Evolutionary conservation across 2,797 vertebrate species (phyloP).

Genomic region (Synaphobranchus kaupii): DNA sequence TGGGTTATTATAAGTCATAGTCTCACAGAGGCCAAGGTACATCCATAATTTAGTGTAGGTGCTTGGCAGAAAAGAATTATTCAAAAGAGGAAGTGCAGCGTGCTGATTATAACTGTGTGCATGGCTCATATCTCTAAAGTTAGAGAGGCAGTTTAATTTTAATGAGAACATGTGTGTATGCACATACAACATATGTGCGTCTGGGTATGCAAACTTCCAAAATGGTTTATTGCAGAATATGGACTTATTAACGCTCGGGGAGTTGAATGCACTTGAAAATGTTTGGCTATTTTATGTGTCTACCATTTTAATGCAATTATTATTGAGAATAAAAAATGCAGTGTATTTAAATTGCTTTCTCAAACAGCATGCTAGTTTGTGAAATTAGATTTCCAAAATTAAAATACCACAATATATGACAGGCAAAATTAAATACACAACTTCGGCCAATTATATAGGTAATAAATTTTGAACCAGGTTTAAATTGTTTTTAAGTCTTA

Average conservation of each 20-base stretch:
- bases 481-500: slow-evolving; percentile 54
- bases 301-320: neutral
- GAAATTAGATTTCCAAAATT: slow-evolving; percentile 47
- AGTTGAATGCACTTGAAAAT: neutral
- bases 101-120: neutral
- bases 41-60: neutral
- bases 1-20: neutral
- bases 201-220: neutral
- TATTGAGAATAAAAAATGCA: neutral
- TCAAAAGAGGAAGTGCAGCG: neutral
- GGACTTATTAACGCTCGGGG: neutral
- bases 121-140: neutral
- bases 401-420: slow-evolving; percentile 34
- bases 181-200: neutral
- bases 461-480: slow-evolving; percentile 47
- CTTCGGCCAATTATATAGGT: slow-evolving; percentile 33
- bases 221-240: neutral
- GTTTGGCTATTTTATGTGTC: neutral
- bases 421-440: neutral
- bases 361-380: slow-evolving; percentile 32
- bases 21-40: neutral
- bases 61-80: neutral
- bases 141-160: neutral
- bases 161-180: neutral
- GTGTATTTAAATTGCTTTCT: slow-evolving; percentile 7